Evolutionary conservation across 2,888 invertebrate species (phyloP).

Genomic region (Hypercompe scribonia): DNA sequence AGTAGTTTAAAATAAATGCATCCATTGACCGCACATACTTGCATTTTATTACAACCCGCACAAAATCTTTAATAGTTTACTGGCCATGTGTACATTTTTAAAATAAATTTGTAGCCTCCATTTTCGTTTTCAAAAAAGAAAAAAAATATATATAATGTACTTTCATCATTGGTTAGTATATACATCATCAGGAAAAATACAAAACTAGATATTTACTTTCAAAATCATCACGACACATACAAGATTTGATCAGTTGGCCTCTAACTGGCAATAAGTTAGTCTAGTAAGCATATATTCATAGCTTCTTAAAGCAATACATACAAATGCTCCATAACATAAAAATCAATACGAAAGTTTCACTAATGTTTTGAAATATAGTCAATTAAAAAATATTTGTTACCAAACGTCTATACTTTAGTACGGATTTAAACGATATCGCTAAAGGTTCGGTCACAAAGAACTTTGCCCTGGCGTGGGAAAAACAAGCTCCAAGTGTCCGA

Average conservation of each 20-base stretch:
- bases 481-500: conserved; percentile 40
- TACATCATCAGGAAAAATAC: no score
- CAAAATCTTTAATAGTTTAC: not conserved
- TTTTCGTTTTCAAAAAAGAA: no score
- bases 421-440: conserved; percentile 29
- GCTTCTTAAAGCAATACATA: no score
- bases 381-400: conserved; percentile 18
- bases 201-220: no score
- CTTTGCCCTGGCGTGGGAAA: conserved; percentile 38
- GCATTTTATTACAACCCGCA: not conserved
- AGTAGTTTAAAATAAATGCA: not conserved
- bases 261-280: no score
- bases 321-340: not conserved
- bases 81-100: no score
- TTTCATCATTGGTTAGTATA: no score
- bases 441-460: conserved; percentile 36
- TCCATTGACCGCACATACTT: not conserved
- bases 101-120: no score
- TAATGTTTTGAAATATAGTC: not conserved
- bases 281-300: no score
- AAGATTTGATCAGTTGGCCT: no score
- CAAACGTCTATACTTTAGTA: conserved; percentile 36
- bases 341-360: not conserved
- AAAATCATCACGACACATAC: no score
- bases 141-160: no score